phyloP scores from a whole-genome alignment of 2,797 vertebrate genomes.

The Tragopan temminckii region DNA sequence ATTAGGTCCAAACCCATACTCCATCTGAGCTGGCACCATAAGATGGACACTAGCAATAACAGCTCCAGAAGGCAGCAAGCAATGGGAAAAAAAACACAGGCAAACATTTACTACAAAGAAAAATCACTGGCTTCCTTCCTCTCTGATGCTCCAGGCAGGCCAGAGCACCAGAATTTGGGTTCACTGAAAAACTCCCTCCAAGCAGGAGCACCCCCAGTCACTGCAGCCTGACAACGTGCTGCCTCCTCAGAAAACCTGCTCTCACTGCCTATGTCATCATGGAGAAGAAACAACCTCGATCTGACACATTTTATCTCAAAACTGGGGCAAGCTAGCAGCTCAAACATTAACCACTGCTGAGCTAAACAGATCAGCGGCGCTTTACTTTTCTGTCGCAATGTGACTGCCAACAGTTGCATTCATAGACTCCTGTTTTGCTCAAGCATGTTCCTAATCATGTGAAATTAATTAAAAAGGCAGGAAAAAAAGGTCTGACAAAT shows the following conservation, averaged over 20 bases:
- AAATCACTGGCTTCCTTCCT: neutral
- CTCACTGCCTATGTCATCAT: neutral
- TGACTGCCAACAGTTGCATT: neutral
- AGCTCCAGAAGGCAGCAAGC: fast-evolving
- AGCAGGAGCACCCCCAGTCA: neutral
- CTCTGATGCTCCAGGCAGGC: fast-evolving
- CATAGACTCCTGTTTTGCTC: neutral
- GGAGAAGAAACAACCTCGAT: neutral
- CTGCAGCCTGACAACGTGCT: neutral
- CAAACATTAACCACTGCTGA: fast-evolving
- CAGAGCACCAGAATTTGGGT: fast-evolving
- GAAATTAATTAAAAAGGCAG: neutral
- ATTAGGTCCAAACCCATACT: neutral
- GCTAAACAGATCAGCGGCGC: neutral
- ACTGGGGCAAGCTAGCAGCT: neutral
- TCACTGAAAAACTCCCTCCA: neutral
- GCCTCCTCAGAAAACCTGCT: neutral
- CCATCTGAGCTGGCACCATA: fast-evolving
- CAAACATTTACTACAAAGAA: neutral
- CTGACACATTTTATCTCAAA: neutral
- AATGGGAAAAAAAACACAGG: neutral
- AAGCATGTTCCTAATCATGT: neutral
- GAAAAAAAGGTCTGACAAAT: fast-evolving
- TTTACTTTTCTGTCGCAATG: neutral
- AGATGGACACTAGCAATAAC: neutral